Percentiles rank a stretch among this genome's conserved stretches.
Evolutionary conservation across 1,140 invertebrate species (phyloP).

Genomic region (Battus philenor): DNA sequence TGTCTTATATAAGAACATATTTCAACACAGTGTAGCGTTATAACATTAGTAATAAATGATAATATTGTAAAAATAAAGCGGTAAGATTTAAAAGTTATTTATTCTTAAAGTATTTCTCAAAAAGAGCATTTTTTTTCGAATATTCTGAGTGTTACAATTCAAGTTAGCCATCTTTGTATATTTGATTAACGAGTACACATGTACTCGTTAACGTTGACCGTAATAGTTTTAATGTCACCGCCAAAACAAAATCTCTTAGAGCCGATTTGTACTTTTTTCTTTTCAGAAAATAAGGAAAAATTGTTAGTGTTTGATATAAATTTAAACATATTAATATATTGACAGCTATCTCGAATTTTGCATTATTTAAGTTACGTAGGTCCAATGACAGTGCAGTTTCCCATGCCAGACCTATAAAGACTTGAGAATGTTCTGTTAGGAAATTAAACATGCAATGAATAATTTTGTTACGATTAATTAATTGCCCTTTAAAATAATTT

Average conservation of each 20-base stretch:
- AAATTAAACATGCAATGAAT: constrained; percentile 10
- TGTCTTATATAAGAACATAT: constrained; percentile 7
- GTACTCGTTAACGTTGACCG: no score
- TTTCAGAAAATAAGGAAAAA: no score
- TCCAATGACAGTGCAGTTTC: constrained; percentile 3
- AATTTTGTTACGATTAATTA: no score
- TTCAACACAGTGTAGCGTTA: constrained; percentile 7
- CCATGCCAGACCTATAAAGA: constrained; percentile 9
- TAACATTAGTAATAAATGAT: constrained; percentile 14
- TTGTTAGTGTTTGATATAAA: no score
- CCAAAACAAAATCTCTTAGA: no score
- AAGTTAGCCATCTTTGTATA: constrained; percentile 1
- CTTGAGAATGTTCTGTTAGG: neutral
- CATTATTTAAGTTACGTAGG: constrained; percentile 2
- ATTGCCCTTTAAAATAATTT: no score
- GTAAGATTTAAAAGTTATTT: constrained; percentile 12
- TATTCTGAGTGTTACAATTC: constrained; percentile 4
- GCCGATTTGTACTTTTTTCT: no score
- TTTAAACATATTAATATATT: neutral
- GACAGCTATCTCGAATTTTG: constrained; percentile 7
- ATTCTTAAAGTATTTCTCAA: constrained; percentile 10
- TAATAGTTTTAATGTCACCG: no score
- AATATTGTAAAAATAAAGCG: constrained; percentile 14
- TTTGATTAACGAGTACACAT: neutral
- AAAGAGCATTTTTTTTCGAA: constrained; percentile 7